Evolutionary conservation across 2,797 vertebrate species (phyloP).

Genomic region (Chromobotia macracanthus): DNA sequence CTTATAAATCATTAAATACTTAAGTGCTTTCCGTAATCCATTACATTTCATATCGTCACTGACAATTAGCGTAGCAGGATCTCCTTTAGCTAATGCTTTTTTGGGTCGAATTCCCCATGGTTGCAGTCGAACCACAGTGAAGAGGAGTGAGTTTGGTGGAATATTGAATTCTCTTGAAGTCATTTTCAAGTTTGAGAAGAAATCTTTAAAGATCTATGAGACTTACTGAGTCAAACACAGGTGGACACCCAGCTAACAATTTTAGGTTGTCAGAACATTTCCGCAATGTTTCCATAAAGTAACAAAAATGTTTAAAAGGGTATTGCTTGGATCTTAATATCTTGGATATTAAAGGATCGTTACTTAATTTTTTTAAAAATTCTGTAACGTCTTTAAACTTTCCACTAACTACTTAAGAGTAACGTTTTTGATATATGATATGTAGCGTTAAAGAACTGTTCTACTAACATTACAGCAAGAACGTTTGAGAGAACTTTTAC

Average conservation of each 20-base stretch:
- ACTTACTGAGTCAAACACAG: neutral
- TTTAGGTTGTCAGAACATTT: too few species aligned
- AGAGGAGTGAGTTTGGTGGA: neutral
- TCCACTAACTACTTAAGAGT: too few species aligned
- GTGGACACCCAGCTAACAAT: neutral
- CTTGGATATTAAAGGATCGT: too few species aligned
- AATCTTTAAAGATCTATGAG: neutral
- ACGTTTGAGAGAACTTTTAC: too few species aligned
- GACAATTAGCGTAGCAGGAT: constrained; percentile 26
- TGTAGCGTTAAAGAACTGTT: too few species aligned
- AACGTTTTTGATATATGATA: too few species aligned
- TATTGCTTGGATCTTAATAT: too few species aligned
- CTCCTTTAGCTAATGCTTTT: constrained; percentile 41
- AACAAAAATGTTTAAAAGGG: too few species aligned
- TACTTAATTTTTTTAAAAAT: too few species aligned
- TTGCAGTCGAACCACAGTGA: neutral
- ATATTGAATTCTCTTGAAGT: neutral
- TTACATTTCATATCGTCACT: constrained; percentile 34
- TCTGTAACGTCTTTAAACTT: too few species aligned
- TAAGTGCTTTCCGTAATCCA: constrained; percentile 48
- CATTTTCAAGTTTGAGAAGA: neutral
- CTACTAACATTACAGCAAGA: too few species aligned
- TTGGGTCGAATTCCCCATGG: constrained; percentile 29
- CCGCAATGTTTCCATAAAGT: too few species aligned
- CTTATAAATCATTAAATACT: constrained; percentile 40